phyloP scores from a whole-genome alignment of 2,888 invertebrate genomes.

The Leucophenga montana region DNA sequence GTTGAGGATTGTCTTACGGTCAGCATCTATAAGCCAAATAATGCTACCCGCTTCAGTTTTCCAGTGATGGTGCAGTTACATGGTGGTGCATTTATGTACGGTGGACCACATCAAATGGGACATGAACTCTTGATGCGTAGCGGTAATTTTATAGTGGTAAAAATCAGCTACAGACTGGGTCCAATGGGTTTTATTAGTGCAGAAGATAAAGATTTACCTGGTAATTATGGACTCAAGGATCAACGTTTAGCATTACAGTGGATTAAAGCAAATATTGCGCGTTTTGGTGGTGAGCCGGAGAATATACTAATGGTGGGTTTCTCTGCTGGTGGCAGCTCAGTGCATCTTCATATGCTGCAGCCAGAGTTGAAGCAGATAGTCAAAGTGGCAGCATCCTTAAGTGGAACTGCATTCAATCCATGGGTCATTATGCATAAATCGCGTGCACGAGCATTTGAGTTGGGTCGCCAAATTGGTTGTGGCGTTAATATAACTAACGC shows the following conservation, averaged over 20 bases:
- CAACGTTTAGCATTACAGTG: constrained; percentile 82
- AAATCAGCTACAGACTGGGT: constrained; percentile 81
- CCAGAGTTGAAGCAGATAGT: constrained; percentile 64
- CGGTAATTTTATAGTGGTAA: constrained; percentile 78
- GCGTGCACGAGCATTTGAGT: constrained; percentile 76
- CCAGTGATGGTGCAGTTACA: constrained; percentile 81
- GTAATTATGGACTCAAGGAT: constrained; percentile 84
- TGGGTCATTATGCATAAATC: constrained; percentile 75
- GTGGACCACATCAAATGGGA: constrained; percentile 74
- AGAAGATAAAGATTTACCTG: constrained; percentile 80
- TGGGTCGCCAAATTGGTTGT: constrained; percentile 79
- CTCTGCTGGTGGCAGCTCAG: constrained; percentile 83
- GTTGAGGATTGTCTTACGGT: constrained; percentile 80
- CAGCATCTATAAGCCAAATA: constrained; percentile 77
- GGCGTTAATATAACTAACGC: constrained; percentile 73
- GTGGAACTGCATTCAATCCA: constrained; percentile 79
- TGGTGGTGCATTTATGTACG: constrained; percentile 82
- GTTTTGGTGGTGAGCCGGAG: constrained; percentile 82
- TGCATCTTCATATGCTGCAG: constrained; percentile 81
- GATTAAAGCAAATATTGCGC: constrained; percentile 80
- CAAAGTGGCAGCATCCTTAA: constrained; percentile 74
- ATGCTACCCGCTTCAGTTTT: constrained; percentile 55
- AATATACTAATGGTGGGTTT: constrained; percentile 80
- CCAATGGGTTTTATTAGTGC: constrained; percentile 84
- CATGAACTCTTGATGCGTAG: constrained; percentile 77